Evolutionary conservation across 2,113 vertebrate genomes (phyloP), one percentile per base, ranked within the genome.

Genomic region (Oreocharis arfaki): DNA sequence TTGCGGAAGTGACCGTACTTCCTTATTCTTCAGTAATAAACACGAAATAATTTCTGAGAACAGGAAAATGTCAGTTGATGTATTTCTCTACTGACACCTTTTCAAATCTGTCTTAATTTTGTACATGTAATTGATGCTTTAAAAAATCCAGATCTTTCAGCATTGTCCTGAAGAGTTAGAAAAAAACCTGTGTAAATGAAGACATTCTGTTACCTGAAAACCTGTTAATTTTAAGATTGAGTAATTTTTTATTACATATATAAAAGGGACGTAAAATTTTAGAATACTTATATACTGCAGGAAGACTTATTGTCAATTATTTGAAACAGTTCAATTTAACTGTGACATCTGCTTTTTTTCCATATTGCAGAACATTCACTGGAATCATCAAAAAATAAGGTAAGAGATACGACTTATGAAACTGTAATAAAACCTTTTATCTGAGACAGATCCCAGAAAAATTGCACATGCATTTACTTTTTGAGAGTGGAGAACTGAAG

Each of bases 311-410:
- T 79, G 9, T 44, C 19, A 59, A 1, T 74, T 52, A 60, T 52
- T 71, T 87, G 30, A 68, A 65, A 4, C 17, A 5, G 3, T 32
- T 91, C 5, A 20, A 1, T 61, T 52, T 49, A 70, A 84, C 10
- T 35, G 13, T 82, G 50, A 57, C 20, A 2, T 76, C 49, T 67
- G 2, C 50, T 84, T 83, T 90, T 87, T 94, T 77, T 74, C 85
- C 87, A 37, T 74, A 33, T 97, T 98, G 57, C 96, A 99, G 99
- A 99, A 96, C 97, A 98, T 96, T 99, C 99, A 63, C 97, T 99
- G 95, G 96, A 96, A 71, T 98, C 98, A 22, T 99, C 99, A 87
- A 99, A 99, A 97, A 99, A 91, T 97, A 98, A 98, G 98, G 99
- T 99, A 98, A 97, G 98, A 73, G 80, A 56, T 42, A 47, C 10